A percentile compares a stretch with the other conserved stretches of the same genome.
Conservation (phyloP, 2,797 vertebrate species). For the Pseudochromis fuscus region DNA sequence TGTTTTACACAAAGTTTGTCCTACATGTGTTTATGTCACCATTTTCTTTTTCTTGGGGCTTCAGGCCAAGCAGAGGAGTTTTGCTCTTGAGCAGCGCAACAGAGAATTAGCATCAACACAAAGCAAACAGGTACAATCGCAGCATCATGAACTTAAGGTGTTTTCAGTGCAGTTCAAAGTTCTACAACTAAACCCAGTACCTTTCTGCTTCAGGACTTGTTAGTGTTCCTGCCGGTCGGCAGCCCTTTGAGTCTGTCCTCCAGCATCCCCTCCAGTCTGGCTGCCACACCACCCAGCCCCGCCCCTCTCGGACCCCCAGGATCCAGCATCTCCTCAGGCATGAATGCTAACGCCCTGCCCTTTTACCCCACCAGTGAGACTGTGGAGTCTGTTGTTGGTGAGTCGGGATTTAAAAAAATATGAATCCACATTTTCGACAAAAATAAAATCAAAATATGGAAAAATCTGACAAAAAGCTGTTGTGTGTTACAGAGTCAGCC, state of each 20-base stretch:
- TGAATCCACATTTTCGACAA: too few relatives aligned
- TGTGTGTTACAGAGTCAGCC: conserved; percentile 89
- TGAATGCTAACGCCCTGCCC: conserved; percentile 98
- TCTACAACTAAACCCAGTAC: too few relatives aligned
- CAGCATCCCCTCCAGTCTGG: conserved; percentile 96
- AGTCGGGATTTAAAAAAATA: conserved; percentile 45
- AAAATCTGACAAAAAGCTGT: not conserved
- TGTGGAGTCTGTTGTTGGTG: conserved; percentile 98
- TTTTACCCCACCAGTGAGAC: conserved; percentile 99
- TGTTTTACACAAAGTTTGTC: conserved; percentile 20
- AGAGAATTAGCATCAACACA: conserved; percentile 91
- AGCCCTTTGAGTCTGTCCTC: conserved; percentile 97
- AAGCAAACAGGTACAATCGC: conserved; percentile 92
- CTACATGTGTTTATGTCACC: not conserved
- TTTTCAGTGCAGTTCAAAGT: not conserved
- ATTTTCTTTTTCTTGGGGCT: conserved; percentile 35
- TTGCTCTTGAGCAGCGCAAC: conserved; percentile 90
- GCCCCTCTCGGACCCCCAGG: conserved; percentile 89
- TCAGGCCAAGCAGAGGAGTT: conserved; percentile 93
- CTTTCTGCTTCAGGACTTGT: conserved; percentile 87
- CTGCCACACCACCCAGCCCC: conserved; percentile 96
- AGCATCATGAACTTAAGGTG: rapidly evolving
- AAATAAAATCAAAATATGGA: not conserved
- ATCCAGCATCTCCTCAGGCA: conserved; percentile 90
- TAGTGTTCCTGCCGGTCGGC: conserved; percentile 94